Conservation (phyloP, 2,113 vertebrate species). For the Megaceryle maxima region DNA sequence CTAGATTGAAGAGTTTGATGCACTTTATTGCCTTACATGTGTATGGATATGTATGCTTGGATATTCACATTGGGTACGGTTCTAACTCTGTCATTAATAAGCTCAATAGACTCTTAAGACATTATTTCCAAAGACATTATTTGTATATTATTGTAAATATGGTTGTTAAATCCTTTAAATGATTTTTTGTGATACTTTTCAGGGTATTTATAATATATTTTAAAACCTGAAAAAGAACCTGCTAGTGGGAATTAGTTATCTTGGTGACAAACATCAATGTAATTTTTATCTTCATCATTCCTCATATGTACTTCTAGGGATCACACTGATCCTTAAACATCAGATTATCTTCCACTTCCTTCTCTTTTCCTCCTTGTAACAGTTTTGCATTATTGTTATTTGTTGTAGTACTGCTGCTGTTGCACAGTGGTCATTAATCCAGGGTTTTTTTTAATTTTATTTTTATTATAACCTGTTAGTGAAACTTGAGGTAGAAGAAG, state of each 20-base stretch:
- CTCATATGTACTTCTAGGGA: background rate
- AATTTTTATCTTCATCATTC: background rate
- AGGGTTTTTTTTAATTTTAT: background rate
- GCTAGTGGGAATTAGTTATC: background rate
- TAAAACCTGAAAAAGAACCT: background rate
- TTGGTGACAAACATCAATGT: background rate
- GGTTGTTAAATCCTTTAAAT: background rate
- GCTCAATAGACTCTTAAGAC: background rate
- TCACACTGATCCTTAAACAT: background rate
- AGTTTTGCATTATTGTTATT: background rate
- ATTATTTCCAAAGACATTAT: background rate
- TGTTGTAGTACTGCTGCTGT: background rate
- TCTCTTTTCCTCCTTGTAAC: background rate
- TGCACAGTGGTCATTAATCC: background rate
- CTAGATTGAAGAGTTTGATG: background rate
- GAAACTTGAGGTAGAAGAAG: background rate
- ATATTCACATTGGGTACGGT: fast-evolving
- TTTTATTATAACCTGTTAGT: background rate
- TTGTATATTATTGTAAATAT: background rate
- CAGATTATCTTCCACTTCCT: background rate
- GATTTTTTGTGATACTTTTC: background rate
- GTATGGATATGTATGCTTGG: background rate
- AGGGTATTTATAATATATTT: background rate
- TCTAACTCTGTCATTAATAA: background rate
- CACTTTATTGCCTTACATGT: background rate